phyloP scores from a whole-genome alignment of 2,113 vertebrate species.

The Candoia aspera region DNA sequence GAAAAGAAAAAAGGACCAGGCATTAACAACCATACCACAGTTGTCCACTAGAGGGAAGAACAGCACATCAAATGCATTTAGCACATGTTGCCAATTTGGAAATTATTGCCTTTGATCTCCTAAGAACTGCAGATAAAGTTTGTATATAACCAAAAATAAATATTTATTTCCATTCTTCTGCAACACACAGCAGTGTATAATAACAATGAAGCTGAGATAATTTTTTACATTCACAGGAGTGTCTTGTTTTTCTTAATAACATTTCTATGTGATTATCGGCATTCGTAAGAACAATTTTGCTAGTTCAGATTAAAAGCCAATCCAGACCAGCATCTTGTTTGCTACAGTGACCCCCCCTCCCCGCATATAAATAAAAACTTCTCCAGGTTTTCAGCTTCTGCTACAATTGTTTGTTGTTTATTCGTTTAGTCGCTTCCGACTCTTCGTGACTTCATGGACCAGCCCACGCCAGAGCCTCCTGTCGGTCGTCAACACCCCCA shows the following conservation, averaged over 20 bases:
- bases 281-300: neutral
- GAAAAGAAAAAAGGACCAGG: neutral
- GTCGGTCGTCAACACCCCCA: too few species aligned
- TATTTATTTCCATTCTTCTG: neutral
- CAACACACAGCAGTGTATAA: too few species aligned
- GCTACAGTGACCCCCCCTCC: neutral
- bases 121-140: neutral
- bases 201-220: neutral
- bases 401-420: too few species aligned
- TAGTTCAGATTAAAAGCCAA: neutral
- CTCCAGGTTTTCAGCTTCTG: too few species aligned
- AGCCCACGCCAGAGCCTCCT: too few species aligned
- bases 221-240: neutral
- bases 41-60: conserved; percentile 18
- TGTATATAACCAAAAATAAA: neutral
- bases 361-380: too few species aligned
- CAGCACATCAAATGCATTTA: neutral
- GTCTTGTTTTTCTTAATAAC: neutral
- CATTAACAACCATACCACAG: neutral
- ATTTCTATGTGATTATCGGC: neutral
- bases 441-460: too few species aligned
- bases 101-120: neutral
- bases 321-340: neutral
- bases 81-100: neutral
- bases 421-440: too few species aligned